Conservation (phyloP, 2,797 vertebrate genomes). For the Remorina albescens region DNA sequence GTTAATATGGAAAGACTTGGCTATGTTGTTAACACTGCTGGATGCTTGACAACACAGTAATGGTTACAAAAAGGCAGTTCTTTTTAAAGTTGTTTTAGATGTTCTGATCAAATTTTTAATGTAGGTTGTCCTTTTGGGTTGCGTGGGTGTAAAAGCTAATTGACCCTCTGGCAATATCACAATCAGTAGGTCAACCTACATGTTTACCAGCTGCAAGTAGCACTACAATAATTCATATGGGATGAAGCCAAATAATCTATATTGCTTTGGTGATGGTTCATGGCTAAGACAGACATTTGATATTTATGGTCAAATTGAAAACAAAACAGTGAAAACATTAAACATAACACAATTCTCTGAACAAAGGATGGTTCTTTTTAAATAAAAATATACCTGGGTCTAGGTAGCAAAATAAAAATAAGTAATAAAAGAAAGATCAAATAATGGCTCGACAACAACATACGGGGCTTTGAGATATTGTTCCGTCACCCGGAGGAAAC, state of each 20-base stretch:
- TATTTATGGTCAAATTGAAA: too few species aligned
- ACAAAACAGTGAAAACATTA: too few species aligned
- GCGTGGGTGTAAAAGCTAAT: constrained; percentile 7
- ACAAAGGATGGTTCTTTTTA: too few species aligned
- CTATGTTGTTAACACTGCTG: constrained; percentile 29
- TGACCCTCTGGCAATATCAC: not conserved
- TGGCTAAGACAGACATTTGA: too few species aligned
- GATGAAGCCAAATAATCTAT: constrained; percentile 15
- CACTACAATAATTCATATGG: constrained; percentile 7
- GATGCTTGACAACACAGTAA: not conserved
- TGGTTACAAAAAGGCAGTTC: constrained; percentile 16
- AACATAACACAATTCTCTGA: too few species aligned
- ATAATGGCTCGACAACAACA: too few species aligned
- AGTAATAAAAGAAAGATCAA: too few species aligned
- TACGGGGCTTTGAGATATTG: too few species aligned
- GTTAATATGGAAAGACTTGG: constrained; percentile 36
- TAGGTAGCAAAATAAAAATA: too few species aligned
- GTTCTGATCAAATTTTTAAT: constrained; percentile 37
- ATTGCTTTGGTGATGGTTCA: constrained; percentile 24
- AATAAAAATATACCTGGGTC: too few species aligned
- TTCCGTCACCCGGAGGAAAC: too few species aligned
- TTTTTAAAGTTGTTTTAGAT: not conserved
- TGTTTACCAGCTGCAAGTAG: constrained; percentile 28
- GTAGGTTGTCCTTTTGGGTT: too few species aligned
- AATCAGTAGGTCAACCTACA: not conserved